Base-by-base conservation (phyloP, 2,888 invertebrate genomes). In the Byasa hedistus region DNA sequence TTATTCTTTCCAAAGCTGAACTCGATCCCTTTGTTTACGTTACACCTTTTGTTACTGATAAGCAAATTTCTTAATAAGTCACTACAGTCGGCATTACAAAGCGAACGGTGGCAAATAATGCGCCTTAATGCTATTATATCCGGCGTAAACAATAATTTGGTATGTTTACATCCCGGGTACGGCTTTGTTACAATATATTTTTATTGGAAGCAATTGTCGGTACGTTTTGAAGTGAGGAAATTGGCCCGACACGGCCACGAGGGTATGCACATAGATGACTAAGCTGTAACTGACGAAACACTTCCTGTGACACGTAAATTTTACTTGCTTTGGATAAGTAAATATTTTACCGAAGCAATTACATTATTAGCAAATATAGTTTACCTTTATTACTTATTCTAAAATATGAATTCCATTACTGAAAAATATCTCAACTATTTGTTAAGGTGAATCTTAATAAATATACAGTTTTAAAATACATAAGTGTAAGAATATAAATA, bases 21-120 rank as follows among this genome's bases (percentile, higher is more conserved):
- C 52, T 17, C 48, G 58, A 61, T 48, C 54, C 62, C 55, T 55
- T 66, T 66, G 66, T 62, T 66, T 62, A 22, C n/a, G 44, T 44
- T 59, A 52, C 44, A 61, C 61, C 61, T 68, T 68, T 68, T 64
- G 64, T 64, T 58, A 61, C 56, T 48, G 62, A 65, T 68, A 61
- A 58, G 65, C 17, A 22, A 17, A 52, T 58, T 44, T 55, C 58
- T 44, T 55, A 23, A 48, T 62, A 69, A 66, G 44, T 63, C 63
- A 44, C 21, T 60, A 10, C 8, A 51, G 74, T 73, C 86, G 85
- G 87, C 76, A 48, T 70, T 72, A 79, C 75, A 83, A 84, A 83
- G 75, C 62, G 72, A 80, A 84, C 89, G 76, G 90, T 89, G 87
- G 90, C 89, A 86, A 74, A 64, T 79, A 76, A 81, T 78, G 79